Base-by-base conservation (phyloP, 1,140 invertebrate species). In the Drosophila paulistorum region DNA sequence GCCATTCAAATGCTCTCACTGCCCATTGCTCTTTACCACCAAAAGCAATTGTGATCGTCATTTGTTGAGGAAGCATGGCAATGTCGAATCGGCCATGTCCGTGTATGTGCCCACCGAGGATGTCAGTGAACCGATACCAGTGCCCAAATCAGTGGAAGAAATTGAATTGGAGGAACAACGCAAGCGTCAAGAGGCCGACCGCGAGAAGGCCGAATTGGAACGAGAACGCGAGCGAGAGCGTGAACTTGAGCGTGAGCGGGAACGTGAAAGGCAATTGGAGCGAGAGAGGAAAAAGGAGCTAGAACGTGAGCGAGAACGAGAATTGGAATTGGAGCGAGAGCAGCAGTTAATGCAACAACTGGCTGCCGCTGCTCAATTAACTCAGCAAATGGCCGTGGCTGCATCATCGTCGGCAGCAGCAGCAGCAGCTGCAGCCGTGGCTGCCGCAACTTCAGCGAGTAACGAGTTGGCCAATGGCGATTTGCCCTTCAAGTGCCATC, bases 41-140 rank as follows among this genome's bases (percentile, higher is more conserved):
- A 99, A 99, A 87, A 98, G 97, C 1, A 99, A 99, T 92, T 98
- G 98, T 91, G 98, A 99, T 80, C 95, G 98, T 13, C 98, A 99
- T 91, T 92, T 99, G 61, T 92, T 98, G 20, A 93, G 98, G 13
- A 98, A 98, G 90, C 98, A 99, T 90, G 96, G 95, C 20, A 94
- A 92, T 41, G 90, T 92, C 3, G 91, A 92, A 71, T 90, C 86
- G 7, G 91, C 91, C 39, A 89, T 92, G 65, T 91, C 87, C 5
- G 85, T 92, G 0, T 92, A 92, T 68, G 87, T 92, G 66, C 91
- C 91, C 60, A 91, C 91, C 20, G 91, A 92, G 68, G 91, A 92
- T 62, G 91, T 92, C 3, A 90, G 68, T 17, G 91, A 92, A 23
- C 91, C 91, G 3, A 91, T 92, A 2, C 91, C 91, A 0, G 76